Conservation (phyloP, 2,113 vertebrate species). For the Coracopsis vasa region DNA sequence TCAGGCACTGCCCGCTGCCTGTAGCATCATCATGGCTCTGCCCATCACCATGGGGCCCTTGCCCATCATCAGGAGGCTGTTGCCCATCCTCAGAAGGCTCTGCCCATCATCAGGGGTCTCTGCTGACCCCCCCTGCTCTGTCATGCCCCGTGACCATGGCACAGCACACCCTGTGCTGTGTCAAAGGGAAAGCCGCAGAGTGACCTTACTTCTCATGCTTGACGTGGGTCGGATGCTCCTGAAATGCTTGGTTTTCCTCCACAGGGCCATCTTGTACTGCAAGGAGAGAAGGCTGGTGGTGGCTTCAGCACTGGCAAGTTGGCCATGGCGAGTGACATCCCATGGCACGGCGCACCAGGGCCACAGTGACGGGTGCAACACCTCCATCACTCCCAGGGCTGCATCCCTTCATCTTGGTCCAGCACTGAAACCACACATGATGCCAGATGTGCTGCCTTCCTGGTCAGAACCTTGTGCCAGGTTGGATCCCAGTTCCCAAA, state of each 20-base stretch:
- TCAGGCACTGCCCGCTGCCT: not conserved
- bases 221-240: slow-evolving; percentile 78
- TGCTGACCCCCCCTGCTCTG: fast-evolving
- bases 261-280: slow-evolving; percentile 76
- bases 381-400: not conserved
- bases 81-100: not conserved
- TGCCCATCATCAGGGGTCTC: fast-evolving
- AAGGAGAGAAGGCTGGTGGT: not conserved
- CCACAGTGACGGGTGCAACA: not conserved
- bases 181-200: fast-evolving
- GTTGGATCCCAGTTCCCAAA: not conserved
- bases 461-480: fast-evolving
- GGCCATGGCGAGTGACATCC: fast-evolving
- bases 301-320: fast-evolving
- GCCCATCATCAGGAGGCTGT: not conserved
- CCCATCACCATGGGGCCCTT: not conserved
- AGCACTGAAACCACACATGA: fast-evolving
- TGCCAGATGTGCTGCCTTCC: not conserved
- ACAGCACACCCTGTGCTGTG: fast-evolving
- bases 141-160: fast-evolving
- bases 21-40: fast-evolving
- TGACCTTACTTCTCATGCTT: slow-evolving; percentile 79
- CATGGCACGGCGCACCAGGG: fast-evolving
- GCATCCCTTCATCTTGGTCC: not conserved
- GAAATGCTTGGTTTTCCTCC: slow-evolving; percentile 74